phyloP scores from a whole-genome alignment of 2,888 invertebrate species.

The Osmoderma eremita region DNA sequence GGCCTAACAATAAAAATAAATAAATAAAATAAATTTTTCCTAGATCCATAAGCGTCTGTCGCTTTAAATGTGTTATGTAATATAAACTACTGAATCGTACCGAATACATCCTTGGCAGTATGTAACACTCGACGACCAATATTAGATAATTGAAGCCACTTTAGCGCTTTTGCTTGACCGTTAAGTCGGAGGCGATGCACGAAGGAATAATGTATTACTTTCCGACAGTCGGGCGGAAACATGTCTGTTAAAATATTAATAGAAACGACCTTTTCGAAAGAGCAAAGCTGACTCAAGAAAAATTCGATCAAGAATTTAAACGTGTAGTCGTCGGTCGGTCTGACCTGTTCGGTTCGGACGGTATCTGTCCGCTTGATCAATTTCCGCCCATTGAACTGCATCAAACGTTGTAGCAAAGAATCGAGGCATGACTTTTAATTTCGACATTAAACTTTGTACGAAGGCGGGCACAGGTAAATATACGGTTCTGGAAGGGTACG shows the following conservation, averaged over 20 bases:
- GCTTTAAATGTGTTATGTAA: conserved; percentile 2
- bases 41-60: too few relatives aligned
- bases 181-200: conserved; percentile 9
- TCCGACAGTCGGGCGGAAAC: conserved; percentile 24
- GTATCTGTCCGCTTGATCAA: conserved; percentile 26
- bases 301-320: conserved; percentile 35
- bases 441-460: conserved; percentile 16
- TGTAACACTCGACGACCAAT: background rate
- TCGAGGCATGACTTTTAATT: conserved; percentile 33
- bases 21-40: too few relatives aligned
- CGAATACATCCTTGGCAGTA: background rate
- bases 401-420: conserved; percentile 27
- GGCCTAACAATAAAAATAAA: too few relatives aligned
- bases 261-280: conserved; percentile 35
- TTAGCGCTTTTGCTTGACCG: conserved; percentile 18
- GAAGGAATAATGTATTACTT: conserved; percentile 31
- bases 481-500: too few relatives aligned
- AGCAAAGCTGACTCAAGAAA: conserved; percentile 32
- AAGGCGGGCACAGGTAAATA: too few relatives aligned
- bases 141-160: conserved; percentile 31
- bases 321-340: background rate
- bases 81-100: background rate
- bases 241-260: conserved; percentile 35
- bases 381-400: conserved; percentile 33
- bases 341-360: conserved; percentile 8